Evolutionary conservation across 1,140 invertebrate genomes (phyloP).

Genomic region (Nasonia vitripennis): DNA sequence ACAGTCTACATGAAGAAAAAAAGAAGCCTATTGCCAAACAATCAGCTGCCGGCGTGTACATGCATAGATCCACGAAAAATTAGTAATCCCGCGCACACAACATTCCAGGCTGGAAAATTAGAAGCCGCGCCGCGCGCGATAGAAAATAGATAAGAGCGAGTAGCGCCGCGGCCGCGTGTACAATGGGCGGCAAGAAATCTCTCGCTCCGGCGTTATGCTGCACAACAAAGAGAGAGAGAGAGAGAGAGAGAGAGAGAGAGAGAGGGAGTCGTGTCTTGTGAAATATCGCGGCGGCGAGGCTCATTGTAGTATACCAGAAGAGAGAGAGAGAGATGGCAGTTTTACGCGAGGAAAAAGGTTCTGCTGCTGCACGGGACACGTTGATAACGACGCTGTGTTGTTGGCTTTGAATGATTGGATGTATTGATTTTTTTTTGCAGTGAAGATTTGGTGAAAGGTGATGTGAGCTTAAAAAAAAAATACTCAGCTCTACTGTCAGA

Average conservation of each 20-base stretch:
- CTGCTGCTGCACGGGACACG: background rate
- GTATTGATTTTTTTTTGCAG: background rate
- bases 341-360: background rate
- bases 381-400: background rate
- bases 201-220: background rate
- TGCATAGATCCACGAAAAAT: background rate
- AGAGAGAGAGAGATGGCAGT: background rate
- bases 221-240: background rate
- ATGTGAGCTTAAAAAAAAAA: too few species aligned
- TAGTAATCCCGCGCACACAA: constrained; percentile 1
- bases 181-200: constrained; percentile 22
- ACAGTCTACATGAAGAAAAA: background rate
- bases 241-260: background rate
- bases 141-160: constrained; percentile 10
- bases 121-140: constrained; percentile 15
- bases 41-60: background rate
- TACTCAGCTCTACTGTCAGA: too few species aligned
- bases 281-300: constrained; percentile 10
- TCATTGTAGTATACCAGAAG: background rate
- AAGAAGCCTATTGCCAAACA: background rate
- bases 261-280: background rate
- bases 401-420: background rate
- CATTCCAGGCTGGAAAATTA: constrained; percentile 20
- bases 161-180: background rate
- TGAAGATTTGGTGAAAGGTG: too few species aligned